phyloP scores from a whole-genome alignment of 2,113 vertebrate genomes.

The Leiothrix lutea region DNA sequence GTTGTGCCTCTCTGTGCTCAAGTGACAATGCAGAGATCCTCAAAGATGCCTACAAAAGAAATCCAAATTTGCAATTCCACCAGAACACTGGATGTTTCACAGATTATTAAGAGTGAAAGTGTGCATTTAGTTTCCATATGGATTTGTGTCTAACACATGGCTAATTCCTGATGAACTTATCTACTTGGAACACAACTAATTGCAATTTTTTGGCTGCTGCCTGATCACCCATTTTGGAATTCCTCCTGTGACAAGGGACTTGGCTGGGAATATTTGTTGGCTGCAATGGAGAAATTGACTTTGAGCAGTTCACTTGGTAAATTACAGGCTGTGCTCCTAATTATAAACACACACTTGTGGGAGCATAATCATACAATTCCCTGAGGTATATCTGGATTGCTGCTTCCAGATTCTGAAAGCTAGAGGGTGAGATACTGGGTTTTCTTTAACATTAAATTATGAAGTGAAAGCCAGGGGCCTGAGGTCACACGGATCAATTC shows the following conservation, averaged over 20 bases:
- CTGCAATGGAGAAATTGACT: neutral
- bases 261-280: neutral
- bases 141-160: neutral
- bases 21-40: neutral
- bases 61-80: neutral
- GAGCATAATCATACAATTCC: neutral
- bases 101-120: neutral
- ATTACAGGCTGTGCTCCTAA: slow-evolving; percentile 23
- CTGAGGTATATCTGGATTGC: neutral
- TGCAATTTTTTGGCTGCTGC: neutral
- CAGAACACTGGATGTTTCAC: neutral
- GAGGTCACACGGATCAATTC: neutral
- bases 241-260: neutral
- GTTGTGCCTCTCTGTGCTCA: neutral
- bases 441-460: slow-evolving; percentile 19
- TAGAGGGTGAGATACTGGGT: neutral
- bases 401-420: slow-evolving; percentile 13
- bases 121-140: neutral
- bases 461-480: neutral
- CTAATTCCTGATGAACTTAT: neutral
- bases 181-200: neutral
- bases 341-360: neutral
- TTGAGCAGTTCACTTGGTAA: neutral
- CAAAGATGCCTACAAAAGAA: neutral
- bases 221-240: neutral